These are phyloP conservation scores for Mantis religiosa DNA, from an alignment of 2,888 invertebrate genomes.

Conservation along the genomic window DNA sequence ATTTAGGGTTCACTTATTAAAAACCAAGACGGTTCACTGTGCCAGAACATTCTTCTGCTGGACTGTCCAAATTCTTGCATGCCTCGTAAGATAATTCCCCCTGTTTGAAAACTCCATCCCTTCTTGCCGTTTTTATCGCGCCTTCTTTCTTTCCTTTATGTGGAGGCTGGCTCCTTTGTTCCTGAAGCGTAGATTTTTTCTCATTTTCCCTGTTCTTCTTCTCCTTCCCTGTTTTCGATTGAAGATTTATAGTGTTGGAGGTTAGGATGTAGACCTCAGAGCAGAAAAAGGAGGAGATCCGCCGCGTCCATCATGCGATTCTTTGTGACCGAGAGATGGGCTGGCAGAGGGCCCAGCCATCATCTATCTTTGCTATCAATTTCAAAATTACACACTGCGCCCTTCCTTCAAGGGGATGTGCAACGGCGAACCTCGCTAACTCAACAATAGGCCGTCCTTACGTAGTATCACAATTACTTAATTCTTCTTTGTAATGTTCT, in stretches of 20 bases:
- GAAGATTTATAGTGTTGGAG: slow-evolving; percentile 19
- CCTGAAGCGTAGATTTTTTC: neutral
- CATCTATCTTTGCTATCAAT: slow-evolving; percentile 13
- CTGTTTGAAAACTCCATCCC: neutral
- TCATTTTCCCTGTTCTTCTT: neutral
- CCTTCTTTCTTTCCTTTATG: neutral
- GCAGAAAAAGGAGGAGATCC: neutral
- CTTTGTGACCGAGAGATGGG: slow-evolving; percentile 21
- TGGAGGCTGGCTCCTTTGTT: neutral
- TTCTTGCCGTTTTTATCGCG: neutral
- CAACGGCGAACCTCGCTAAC: too few species aligned
- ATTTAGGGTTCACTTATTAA: neutral
- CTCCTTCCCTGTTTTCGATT: slow-evolving; percentile 8
- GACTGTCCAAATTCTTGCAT: neutral
- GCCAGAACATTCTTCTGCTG: neutral
- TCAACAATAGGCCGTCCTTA: too few species aligned
- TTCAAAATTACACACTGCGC: slow-evolving; percentile 11
- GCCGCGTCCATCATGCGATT: slow-evolving; percentile 21
- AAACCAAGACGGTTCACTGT: neutral
- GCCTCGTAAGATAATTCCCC: neutral
- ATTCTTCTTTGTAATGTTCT: too few species aligned
- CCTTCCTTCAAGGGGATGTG: neutral
- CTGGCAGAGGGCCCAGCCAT: neutral
- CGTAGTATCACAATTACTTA: too few species aligned
- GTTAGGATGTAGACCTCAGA: slow-evolving; percentile 17